A percentile compares a stretch with the other conserved stretches of the same genome.
Evolutionary conservation across 2,113 vertebrate genomes (phyloP).

Genomic region (Saccopteryx leptura): DNA sequence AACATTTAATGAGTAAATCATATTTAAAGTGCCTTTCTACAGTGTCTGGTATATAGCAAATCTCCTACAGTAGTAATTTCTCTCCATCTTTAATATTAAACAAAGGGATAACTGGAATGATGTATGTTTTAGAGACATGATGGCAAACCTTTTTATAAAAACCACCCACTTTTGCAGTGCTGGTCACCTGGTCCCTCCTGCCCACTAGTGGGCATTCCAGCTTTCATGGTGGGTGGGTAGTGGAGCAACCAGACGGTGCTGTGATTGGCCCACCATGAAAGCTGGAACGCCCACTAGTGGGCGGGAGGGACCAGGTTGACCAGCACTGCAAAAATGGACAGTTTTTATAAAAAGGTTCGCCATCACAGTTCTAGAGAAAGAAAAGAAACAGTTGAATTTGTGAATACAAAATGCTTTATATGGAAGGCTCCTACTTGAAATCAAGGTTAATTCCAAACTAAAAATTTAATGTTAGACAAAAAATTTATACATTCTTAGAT

Average conservation of each 20-base stretch:
- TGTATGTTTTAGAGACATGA: neutral
- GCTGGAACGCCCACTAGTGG: too few species aligned
- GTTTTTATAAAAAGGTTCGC: too few species aligned
- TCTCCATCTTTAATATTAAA: neutral
- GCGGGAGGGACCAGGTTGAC: too few species aligned
- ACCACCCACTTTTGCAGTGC: too few species aligned
- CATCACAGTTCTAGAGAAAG: neutral
- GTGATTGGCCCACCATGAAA: too few species aligned
- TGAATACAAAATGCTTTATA: neutral
- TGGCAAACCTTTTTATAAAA: too few species aligned
- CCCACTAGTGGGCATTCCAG: too few species aligned
- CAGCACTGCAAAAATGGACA: too few species aligned
- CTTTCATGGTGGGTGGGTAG: too few species aligned
- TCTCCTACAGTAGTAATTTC: neutral
- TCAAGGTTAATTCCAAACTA: neutral
- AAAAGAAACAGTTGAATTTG: neutral
- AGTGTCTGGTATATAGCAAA: neutral
- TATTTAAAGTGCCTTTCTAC: neutral
- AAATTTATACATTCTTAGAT: neutral
- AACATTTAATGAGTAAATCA: neutral
- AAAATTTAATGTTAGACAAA: neutral
- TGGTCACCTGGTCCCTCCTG: too few species aligned
- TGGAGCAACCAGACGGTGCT: too few species aligned
- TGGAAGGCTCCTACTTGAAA: neutral
- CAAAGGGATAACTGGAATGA: neutral